Base-by-base conservation (phyloP, 2,888 invertebrate species). In the Pristionchus entomophagus region DNA sequence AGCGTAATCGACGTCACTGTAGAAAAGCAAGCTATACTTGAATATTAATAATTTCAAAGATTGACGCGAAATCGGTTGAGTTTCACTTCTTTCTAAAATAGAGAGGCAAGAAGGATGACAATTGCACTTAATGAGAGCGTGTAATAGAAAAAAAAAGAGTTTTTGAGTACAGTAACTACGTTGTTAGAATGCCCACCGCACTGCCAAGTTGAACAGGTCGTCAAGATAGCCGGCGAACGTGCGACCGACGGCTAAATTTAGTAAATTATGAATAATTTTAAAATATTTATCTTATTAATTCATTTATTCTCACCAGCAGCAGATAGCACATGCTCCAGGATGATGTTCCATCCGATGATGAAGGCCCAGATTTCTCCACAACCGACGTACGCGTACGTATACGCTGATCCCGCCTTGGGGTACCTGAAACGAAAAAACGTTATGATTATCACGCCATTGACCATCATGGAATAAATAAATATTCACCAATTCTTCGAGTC, bases 321-420 rank as follows among this genome's bases (percentile, higher is more conserved):
- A 56, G 89, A 97, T 88, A 97, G 97, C 59, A 96, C 95, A 94
- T 97, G 97, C 94, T 97, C 97, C 81, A 94, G 85, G 0, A 93
- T 88, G 73, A 93, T 89, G 78, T 92, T 93, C 93, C 93, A 93
- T 5, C 94, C 94, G 2, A 94, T 91, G 14, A 97, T 95, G 95
- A 97, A 98, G 87, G 97, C 97, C 93, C 97, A 96, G 94, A 97
- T 96, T 94, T 98, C 97, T 73, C 98, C 98, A 86, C 97, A 97
- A 4, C 97, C 97, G 88, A 97, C 97, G 94, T 97, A 98, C 90
- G 97, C 96, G 95, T 98, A 98, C 95, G 97, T 97, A 88, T 94
- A 94, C 32, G 94, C 94, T 5, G 94, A 94, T 22, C 94, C 97
- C 0, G 97, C 97, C 92, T 96, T 96, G 0, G 97, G 97, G 0